These are phyloP conservation scores for Drosophila littoralis DNA, from an alignment of 1,140 invertebrate genomes.

Conservation along the genomic window DNA sequence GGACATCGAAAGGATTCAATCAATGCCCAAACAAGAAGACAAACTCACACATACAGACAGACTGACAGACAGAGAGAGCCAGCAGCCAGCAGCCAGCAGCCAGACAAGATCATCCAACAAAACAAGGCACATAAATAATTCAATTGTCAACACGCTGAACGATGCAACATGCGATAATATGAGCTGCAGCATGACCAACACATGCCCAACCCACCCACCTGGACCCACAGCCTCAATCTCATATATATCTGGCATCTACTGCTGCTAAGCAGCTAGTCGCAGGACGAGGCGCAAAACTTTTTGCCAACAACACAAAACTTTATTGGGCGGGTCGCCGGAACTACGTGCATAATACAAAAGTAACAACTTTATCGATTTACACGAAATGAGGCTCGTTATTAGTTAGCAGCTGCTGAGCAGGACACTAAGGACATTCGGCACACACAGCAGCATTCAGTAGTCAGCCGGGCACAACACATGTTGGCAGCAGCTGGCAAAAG, in stretches of 20 bases:
- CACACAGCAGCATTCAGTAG: no score
- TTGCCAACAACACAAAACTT: slow-evolving; percentile 45
- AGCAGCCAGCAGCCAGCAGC: background rate
- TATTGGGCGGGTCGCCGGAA: slow-evolving; percentile 32
- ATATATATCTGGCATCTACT: background rate
- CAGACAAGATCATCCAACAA: slow-evolving; percentile 39
- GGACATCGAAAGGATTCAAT: slow-evolving; percentile 74
- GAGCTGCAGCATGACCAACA: slow-evolving; percentile 19
- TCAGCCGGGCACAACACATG: slow-evolving; percentile 15
- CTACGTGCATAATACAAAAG: slow-evolving; percentile 48
- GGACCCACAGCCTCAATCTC: background rate
- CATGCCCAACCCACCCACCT: background rate
- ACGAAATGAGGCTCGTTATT: slow-evolving; percentile 79
- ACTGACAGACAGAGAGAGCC: background rate
- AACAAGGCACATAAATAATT: slow-evolving; percentile 77
- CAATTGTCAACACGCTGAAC: slow-evolving; percentile 72
- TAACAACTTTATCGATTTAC: slow-evolving; percentile 80
- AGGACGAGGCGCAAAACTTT: slow-evolving; percentile 58
- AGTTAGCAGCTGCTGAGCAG: slow-evolving; percentile 45
- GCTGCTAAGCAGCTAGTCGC: slow-evolving; percentile 18
- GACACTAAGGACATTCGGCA: slow-evolving; percentile 20
- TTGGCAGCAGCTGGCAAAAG: slow-evolving; percentile 22
- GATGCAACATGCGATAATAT: slow-evolving; percentile 77
- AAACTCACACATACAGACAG: slow-evolving; percentile 31
- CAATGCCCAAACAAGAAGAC: slow-evolving; percentile 75